Evolutionary conservation across 2,888 invertebrate genomes (phyloP).

Genomic region (Coremacera marginata): DNA sequence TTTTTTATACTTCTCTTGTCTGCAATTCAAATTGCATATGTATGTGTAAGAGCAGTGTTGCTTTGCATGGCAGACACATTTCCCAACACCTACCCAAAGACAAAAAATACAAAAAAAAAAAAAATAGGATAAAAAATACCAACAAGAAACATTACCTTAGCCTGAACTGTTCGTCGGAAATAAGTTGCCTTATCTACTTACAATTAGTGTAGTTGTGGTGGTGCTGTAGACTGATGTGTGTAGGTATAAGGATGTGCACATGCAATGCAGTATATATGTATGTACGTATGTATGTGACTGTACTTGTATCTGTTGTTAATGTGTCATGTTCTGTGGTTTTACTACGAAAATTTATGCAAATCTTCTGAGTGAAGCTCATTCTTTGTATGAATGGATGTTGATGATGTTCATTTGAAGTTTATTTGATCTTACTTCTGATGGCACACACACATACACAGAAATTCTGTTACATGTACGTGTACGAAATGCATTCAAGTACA

Average conservation of each 20-base stretch:
- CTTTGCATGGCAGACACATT: background rate
- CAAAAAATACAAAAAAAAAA: too few relatives aligned
- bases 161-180: background rate
- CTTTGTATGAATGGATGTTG: background rate
- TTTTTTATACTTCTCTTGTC: background rate
- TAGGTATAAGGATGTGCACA: background rate
- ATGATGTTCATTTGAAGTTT: conserved; percentile 13
- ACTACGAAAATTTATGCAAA: conserved; percentile 18
- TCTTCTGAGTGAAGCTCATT: conserved; percentile 1
- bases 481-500: too few relatives aligned
- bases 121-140: too few relatives aligned
- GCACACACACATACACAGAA: background rate
- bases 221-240: background rate
- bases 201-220: background rate
- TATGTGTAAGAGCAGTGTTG: background rate
- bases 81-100: too few relatives aligned
- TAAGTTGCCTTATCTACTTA: conserved; percentile 8
- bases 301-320: background rate
- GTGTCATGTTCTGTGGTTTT: conserved; percentile 16
- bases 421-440: conserved; percentile 1
- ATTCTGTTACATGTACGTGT: background rate
- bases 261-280: background rate
- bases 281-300: background rate
- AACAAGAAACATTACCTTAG: background rate
- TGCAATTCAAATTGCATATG: background rate